Evolutionary conservation across 2,797 vertebrate species (phyloP).

Genomic region (Ceyx erithaca): DNA sequence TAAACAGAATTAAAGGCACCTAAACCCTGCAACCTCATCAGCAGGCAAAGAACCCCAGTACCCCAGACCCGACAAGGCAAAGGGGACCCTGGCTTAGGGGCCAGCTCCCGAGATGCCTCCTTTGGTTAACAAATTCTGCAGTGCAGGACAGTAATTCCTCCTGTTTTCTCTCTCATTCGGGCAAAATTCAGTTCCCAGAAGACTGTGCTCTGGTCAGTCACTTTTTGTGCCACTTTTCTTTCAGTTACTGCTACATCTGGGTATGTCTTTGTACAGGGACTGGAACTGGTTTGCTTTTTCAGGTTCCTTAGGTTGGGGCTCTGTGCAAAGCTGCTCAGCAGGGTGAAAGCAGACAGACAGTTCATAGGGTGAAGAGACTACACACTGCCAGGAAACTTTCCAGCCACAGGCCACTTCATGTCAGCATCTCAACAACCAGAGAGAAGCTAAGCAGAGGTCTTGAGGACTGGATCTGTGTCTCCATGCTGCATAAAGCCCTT

Average conservation of each 20-base stretch:
- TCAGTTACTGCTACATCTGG: background rate
- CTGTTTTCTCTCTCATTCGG: fast-evolving
- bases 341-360: fast-evolving
- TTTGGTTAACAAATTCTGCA: background rate
- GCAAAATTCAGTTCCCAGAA: background rate
- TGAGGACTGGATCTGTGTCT: background rate
- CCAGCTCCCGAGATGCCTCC: background rate
- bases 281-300: background rate
- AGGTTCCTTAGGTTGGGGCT: background rate
- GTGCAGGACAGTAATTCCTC: background rate
- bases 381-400: background rate
- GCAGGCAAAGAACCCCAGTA: background rate
- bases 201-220: background rate
- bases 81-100: background rate
- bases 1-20: background rate
- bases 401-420: background rate
- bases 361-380: background rate
- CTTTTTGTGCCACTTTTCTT: background rate
- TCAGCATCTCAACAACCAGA: background rate
- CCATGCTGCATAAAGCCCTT: background rate
- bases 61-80: background rate
- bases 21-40: background rate
- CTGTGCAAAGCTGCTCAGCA: background rate
- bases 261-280: background rate
- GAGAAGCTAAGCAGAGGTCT: background rate